Base-by-base conservation (phyloP, 1,140 invertebrate species). In the Carcinoscorpius rotundicauda region DNA sequence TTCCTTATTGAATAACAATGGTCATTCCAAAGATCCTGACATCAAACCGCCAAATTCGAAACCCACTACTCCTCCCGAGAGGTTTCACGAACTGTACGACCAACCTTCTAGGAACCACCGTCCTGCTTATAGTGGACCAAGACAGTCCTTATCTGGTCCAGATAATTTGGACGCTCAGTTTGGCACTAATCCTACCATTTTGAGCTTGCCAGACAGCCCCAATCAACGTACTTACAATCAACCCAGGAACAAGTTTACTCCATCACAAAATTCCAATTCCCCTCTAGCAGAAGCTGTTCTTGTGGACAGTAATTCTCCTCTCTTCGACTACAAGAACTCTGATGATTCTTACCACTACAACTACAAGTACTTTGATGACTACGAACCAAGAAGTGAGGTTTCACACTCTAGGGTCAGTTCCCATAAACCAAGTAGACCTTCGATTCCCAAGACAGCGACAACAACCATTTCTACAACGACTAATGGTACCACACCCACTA, bases 151-250 rank as follows among this genome's bases (percentile, higher is more conserved):
- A 55, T 62, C 64, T 53, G 58, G 62, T 9, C 49, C 52, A 5
- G 66, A 67, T 6, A 67, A 60, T 6, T 49, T 67, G 53, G 66
- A 67, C 50, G 66, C 66, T 4, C 66, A 67, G 60, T 67, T 64
- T n/a, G 66, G 66, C 4, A 67, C 66, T 6, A 63, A 48, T 60
- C 8, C 29, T 8, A 8, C 50, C 50, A 11, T 51, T 48, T 58
- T 60, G 48, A 53, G 66, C 4, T 59, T 61, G 6, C 66, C 66
- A 52, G 64, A 67, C 58, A 51, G 51, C 5, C 52, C 60, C 83
- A 49, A 61, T 53, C 50, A 48, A 56, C 64, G 1, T 55, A 56
- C 8, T 49, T 9, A 66, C 11, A 63, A 61, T 61, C 63, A 63
- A 57, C 9, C 8, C 9, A 6, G 57, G 9, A 52, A 59, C 5